Conservation (phyloP, 2,113 vertebrate species). For the Scophthalmus maximus region DNA sequence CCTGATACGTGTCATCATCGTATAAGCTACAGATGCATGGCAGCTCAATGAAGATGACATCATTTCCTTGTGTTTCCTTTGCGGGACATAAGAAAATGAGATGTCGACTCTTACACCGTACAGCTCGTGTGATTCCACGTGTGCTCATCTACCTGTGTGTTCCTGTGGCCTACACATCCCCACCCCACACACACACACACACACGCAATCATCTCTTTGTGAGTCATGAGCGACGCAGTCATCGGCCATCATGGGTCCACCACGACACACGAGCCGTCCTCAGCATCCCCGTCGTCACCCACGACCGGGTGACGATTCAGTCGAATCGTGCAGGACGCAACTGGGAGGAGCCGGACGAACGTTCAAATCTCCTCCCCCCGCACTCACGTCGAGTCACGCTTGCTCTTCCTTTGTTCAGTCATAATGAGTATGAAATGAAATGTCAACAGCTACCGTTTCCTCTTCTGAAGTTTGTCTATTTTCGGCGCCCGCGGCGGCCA, state of each 20-base stretch:
- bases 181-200: constrained; percentile 2
- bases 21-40: too few species aligned
- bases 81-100: background rate
- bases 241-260: constrained; percentile 48
- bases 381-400: too few species aligned
- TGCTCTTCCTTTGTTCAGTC: too few species aligned
- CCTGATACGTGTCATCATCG: too few species aligned
- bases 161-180: constrained; percentile 13
- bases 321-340: too few species aligned
- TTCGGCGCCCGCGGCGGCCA: constrained; percentile 38
- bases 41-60: too few species aligned
- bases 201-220: constrained; percentile 11
- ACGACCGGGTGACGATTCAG: too few species aligned
- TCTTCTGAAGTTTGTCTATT: constrained; percentile 39
- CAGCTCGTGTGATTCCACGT: constrained; percentile 14
- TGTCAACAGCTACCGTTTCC: background rate
- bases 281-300: background rate
- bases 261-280: constrained; percentile 21
- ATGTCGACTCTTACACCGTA: background rate
- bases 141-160: background rate
- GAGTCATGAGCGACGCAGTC: constrained; percentile 46
- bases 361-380: too few species aligned
- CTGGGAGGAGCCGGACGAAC: too few species aligned
- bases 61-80: too few species aligned
- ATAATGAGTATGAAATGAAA: too few species aligned